Percentiles rank a stretch among this genome's conserved stretches.
phyloP scores from a whole-genome alignment of 2,888 invertebrate species.

The Polymixis lichenea region DNA sequence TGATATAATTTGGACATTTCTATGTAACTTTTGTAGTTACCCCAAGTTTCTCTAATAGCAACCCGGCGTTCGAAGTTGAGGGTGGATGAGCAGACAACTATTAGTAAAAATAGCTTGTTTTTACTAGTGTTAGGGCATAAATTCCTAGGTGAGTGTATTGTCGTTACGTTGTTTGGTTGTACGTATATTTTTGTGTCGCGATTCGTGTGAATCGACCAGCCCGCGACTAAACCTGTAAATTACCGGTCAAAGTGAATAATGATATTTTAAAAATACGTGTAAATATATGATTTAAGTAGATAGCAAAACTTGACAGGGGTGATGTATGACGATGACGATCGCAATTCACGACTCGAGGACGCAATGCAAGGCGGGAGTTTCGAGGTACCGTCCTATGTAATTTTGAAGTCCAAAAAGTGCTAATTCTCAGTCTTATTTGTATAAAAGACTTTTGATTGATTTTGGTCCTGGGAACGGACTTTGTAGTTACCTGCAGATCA shows the following conservation, averaged over 20 bases:
- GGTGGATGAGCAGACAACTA: slow-evolving; percentile 94
- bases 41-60: slow-evolving; percentile 94
- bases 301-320: background rate
- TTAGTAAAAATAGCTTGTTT: slow-evolving; percentile 91
- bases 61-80: slow-evolving; percentile 92
- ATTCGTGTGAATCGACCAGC: slow-evolving; percentile 94
- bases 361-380: background rate
- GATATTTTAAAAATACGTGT: too few relatives aligned
- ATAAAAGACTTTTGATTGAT: background rate
- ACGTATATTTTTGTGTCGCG: slow-evolving; percentile 94
- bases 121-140: slow-evolving; percentile 85
- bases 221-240: slow-evolving; percentile 89
- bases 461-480: too few relatives aligned
- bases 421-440: background rate
- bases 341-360: background rate
- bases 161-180: slow-evolving; percentile 92
- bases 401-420: background rate
- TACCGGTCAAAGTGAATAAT: background rate
- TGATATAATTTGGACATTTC: slow-evolving; percentile 76
- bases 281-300: too few relatives aligned
- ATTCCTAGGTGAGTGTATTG: slow-evolving; percentile 91
- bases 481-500: too few relatives aligned
- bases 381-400: background rate
- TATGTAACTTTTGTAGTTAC: slow-evolving; percentile 84
- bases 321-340: background rate